These are phyloP conservation scores for Muraenolepis orangiensis DNA, from an alignment of 2,797 vertebrate species.

Conservation along the genomic window DNA sequence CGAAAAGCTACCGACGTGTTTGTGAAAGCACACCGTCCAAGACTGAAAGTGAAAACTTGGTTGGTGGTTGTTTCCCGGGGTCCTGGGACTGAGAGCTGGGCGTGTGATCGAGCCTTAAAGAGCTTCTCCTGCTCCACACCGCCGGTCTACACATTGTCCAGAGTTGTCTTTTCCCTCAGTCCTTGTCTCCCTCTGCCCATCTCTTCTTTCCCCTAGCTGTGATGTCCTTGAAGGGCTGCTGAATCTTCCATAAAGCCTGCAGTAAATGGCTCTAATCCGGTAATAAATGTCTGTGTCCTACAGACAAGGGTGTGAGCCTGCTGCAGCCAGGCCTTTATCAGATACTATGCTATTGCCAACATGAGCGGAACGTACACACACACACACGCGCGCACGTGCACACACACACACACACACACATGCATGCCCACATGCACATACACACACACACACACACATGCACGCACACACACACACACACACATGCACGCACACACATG, in stretches of 20 bases:
- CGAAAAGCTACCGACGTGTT: no score
- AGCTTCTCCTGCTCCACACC: slow-evolving; percentile 38
- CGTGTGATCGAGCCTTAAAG: no score
- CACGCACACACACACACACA: background rate
- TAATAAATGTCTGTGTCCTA: slow-evolving; percentile 82
- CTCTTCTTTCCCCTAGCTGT: slow-evolving; percentile 40
- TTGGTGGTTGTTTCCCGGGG: no score
- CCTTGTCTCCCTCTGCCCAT: slow-evolving; percentile 42
- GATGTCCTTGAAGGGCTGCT: slow-evolving; percentile 79
- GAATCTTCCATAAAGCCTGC: slow-evolving; percentile 79
- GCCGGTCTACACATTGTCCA: slow-evolving; percentile 32
- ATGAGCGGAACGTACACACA: slow-evolving; percentile 55
- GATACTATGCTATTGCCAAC: slow-evolving; percentile 53
- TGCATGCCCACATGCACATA: background rate
- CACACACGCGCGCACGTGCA: slow-evolving; percentile 6
- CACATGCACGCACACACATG: background rate
- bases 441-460: background rate
- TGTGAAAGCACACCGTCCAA: no score
- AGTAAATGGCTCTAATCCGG: slow-evolving; percentile 83
- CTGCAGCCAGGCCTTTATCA: slow-evolving; percentile 74
- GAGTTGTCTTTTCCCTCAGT: slow-evolving; percentile 37
- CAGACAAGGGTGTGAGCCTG: slow-evolving; percentile 79
- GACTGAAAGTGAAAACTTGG: no score
- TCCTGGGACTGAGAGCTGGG: no score
- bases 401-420: slow-evolving; percentile 24